phyloP scores from a whole-genome alignment of 2,797 vertebrate genomes.

The Halcyon leucocephala region DNA sequence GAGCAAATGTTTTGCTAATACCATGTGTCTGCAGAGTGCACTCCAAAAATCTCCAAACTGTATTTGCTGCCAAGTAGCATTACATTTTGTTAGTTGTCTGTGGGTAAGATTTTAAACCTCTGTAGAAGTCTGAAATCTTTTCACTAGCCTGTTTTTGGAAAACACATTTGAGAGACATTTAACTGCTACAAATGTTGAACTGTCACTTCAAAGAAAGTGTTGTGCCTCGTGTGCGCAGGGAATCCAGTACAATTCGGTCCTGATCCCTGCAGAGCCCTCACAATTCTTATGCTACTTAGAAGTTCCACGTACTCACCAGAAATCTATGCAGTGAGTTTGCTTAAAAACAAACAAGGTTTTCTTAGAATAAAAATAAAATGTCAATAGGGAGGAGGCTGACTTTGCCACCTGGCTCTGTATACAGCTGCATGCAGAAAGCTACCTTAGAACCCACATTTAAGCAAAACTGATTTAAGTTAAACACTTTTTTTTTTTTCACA shows the following conservation, averaged over 20 bases:
- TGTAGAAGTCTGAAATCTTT: background rate
- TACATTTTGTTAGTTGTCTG: background rate
- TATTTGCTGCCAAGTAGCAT: background rate
- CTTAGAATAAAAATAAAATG: background rate
- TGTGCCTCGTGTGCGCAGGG: accelerated
- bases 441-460: background rate
- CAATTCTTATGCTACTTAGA: background rate
- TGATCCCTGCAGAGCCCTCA: background rate
- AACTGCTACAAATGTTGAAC: background rate
- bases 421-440: background rate
- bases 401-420: background rate
- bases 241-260: background rate
- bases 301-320: background rate
- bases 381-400: background rate
- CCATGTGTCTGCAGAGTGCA: background rate
- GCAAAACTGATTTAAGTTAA: background rate
- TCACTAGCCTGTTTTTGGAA: background rate
- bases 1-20: background rate
- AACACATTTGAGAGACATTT: background rate
- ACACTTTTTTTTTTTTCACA: background rate
- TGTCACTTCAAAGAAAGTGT: background rate
- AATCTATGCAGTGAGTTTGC: background rate
- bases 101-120: background rate
- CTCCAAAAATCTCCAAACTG: background rate
- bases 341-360: background rate